Percentiles rank a stretch among this genome's conserved stretches.
Conservation (phyloP, 1,140 invertebrate species). For the Solen grandis region DNA sequence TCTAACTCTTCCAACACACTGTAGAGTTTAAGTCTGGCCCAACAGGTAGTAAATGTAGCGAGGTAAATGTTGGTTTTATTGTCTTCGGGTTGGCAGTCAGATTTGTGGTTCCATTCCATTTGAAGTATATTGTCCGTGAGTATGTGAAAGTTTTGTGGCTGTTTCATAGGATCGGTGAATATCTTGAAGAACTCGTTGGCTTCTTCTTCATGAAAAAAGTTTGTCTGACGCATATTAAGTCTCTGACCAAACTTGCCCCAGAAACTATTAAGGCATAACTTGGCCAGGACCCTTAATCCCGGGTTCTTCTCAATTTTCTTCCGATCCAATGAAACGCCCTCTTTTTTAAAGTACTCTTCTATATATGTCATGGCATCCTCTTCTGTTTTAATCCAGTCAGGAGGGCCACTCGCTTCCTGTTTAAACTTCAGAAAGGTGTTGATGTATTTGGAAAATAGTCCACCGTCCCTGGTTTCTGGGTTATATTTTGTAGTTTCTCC, state of each 20-base stretch:
- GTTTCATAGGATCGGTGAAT: constrained; percentile 3
- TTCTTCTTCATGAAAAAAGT: too few species aligned
- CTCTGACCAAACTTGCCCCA: constrained; percentile 15
- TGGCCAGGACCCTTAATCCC: too few species aligned
- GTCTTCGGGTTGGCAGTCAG: too few species aligned
- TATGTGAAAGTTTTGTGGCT: too few species aligned
- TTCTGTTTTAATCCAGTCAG: too few species aligned
- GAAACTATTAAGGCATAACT: too few species aligned
- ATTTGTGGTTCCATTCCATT: constrained; percentile 9
- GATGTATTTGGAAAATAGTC: constrained; percentile 63
- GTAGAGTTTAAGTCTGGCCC: too few species aligned
- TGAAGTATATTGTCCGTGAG: constrained; percentile 6
- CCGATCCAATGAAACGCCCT: constrained; percentile 76
- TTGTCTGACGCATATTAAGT: background rate
- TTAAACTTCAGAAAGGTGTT: constrained; percentile 63
- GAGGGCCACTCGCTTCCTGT: too few species aligned
- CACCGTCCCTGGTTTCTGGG: background rate
- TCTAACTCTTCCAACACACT: too few species aligned
- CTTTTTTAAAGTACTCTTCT: constrained; percentile 65
- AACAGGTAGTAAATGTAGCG: too few species aligned
- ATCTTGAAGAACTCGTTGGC: background rate
- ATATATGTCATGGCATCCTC: constrained; percentile 69
- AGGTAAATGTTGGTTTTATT: too few species aligned
- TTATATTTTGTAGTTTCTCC: constrained; percentile 67
- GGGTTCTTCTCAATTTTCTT: too few species aligned